Base-by-base conservation (phyloP, 2,113 vertebrate genomes). In the Oncorhynchus mykiss region DNA sequence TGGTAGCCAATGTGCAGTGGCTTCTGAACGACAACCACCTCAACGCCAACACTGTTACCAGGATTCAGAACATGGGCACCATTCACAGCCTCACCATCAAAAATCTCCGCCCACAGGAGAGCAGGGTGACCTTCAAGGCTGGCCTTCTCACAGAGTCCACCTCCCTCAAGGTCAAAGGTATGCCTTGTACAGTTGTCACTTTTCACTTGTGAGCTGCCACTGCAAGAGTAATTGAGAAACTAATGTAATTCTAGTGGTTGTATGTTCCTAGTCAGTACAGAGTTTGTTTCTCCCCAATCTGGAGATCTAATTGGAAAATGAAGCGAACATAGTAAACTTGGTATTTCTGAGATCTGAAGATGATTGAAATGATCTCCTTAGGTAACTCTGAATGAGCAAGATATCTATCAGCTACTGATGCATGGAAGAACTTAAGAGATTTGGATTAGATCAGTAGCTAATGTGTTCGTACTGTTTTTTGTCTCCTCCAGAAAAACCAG, bases 1-100 rank as follows among this genome's bases (percentile, higher is more conserved):
- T 96, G 0, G 94, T 95, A 0, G 95, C 96, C 74, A 94, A 95
- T 0, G 92, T 96, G 29, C 95, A 97, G 70, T 99, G 97, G 97
- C 91, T 96, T 11, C 94, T 98, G 77, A 97, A 98, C 0, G 94
- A 93, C 60, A 86, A 73, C 0, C 92, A 93, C 1, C 90, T 98
- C 62, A 93, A 94, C 80, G 92, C 94, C 6, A 96, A 92, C 74
- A 91, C 95, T 77, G 90, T 94, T 74, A 95, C 93, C 0, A 94
- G 95, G 86, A 95, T 99, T 89, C 92, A 87, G 81, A 95, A 86
- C 0, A 85, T 93, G 78, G 96, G 96, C 77, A 93, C 85, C 2
- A 89, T 91, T 76, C 95, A 98, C 90, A 94, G 0, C 0, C 92
- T 99, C 71, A 93, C 88, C 0, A 86, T 99, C 65, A 96, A 95